A percentile compares a stretch with the other conserved stretches of the same genome.
Evolutionary conservation across 2,797 vertebrate genomes (phyloP).

Genomic region (Rhinella marina): DNA sequence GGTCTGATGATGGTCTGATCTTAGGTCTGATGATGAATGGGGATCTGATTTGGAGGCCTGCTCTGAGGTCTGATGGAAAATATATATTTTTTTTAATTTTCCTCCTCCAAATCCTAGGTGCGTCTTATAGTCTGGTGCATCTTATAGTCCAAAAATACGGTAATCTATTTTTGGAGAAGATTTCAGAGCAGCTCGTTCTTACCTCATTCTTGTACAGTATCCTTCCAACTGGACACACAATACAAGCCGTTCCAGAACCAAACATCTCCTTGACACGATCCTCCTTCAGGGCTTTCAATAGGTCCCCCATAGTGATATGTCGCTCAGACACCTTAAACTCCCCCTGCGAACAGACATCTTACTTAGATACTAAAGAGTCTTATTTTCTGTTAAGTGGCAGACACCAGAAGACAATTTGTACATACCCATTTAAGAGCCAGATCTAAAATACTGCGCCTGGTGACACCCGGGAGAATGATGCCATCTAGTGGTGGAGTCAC

Average conservation of each 20-base stretch:
- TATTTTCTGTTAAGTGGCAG: neutral
- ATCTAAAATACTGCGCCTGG: conserved; percentile 86
- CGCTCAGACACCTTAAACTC: conserved; percentile 87
- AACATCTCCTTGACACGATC: conserved; percentile 87
- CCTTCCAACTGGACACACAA: conserved; percentile 81
- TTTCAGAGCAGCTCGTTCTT: conserved; percentile 46
- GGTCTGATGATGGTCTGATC: no score
- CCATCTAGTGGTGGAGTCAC: conserved; percentile 90
- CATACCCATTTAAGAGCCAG: conserved; percentile 82
- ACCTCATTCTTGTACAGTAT: conserved; percentile 86
- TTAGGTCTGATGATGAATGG: no score
- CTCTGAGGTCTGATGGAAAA: no score
- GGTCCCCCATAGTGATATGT: conserved; percentile 84
- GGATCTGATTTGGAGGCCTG: no score
- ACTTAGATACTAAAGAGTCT: neutral
- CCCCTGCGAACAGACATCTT: conserved; percentile 69
- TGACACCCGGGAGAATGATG: conserved; percentile 88
- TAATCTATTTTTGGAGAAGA: no score
- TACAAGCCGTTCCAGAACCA: conserved; percentile 87
- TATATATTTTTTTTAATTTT: no score
- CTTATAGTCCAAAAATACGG: no score
- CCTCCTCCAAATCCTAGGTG: no score
- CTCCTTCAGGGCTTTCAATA: conserved; percentile 78
- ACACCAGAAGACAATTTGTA: conserved; percentile 22
- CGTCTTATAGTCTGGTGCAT: no score